These are phyloP conservation scores for Tapirus terrestris DNA, from an alignment of 2,113 vertebrate genomes.

Conservation along the genomic window DNA sequence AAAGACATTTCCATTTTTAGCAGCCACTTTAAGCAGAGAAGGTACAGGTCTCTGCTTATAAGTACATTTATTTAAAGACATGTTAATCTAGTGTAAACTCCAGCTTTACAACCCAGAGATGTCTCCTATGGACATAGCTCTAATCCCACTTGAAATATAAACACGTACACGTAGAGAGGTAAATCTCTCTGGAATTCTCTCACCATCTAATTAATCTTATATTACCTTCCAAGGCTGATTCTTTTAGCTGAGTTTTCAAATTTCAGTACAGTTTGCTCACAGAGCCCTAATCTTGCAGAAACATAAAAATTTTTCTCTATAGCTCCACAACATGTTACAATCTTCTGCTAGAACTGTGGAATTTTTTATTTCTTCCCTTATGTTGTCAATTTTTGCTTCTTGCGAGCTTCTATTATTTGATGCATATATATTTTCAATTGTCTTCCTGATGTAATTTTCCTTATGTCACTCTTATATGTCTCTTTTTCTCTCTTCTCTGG, in stretches of 20 bases:
- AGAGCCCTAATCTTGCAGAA: background rate
- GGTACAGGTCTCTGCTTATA: background rate
- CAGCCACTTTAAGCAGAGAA: background rate
- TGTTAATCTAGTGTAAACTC: background rate
- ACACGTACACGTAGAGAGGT: background rate
- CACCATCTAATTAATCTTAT: background rate
- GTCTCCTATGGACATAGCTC: background rate
- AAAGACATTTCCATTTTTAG: constrained; percentile 2
- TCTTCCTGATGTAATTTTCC: background rate
- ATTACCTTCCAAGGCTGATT: background rate
- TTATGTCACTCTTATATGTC: background rate
- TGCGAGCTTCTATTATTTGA: background rate
- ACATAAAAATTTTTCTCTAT: background rate
- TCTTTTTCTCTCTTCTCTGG: background rate
- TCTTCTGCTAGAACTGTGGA: background rate
- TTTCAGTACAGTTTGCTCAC: background rate
- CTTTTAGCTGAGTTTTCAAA: background rate
- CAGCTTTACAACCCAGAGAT: background rate
- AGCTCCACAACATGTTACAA: background rate
- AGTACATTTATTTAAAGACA: background rate
- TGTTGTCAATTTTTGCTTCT: background rate
- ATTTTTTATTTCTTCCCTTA: background rate
- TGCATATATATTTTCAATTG: background rate
- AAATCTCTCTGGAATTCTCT: background rate
- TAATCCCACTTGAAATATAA: background rate